Evolutionary conservation across 2,797 vertebrate genomes (phyloP).

Genomic region (Dallia pectoralis): DNA sequence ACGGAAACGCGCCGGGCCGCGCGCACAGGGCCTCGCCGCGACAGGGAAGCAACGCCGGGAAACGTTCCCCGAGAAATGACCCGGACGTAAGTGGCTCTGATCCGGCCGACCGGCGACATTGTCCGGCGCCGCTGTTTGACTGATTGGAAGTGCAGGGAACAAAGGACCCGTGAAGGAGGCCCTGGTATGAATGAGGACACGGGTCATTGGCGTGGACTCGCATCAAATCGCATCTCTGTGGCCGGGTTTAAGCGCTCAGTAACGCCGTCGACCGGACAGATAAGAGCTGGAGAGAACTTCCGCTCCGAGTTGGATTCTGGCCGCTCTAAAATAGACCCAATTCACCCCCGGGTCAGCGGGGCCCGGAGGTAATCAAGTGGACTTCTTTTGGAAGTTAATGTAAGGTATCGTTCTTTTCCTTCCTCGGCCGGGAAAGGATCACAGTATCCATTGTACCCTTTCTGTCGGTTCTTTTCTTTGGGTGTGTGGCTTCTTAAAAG

Average conservation of each 20-base stretch:
- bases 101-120: neutral
- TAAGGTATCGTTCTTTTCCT: neutral
- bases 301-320: neutral
- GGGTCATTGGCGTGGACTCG: conserved; percentile 1
- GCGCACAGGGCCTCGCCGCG: neutral
- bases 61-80: neutral
- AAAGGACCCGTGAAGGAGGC: neutral
- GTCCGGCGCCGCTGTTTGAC: neutral
- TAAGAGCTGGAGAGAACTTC: neutral
- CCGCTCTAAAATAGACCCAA: neutral
- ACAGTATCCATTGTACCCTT: neutral
- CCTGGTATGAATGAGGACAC: neutral
- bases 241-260: neutral
- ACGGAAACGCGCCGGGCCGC: neutral
- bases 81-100: neutral
- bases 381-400: conserved; percentile 1
- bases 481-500: no score
- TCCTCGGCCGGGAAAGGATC: neutral
- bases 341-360: neutral
- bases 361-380: neutral
- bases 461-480: neutral
- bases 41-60: neutral
- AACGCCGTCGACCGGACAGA: neutral
- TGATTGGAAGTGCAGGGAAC: conserved; percentile 8
- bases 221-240: neutral